A percentile compares a stretch with the other conserved stretches of the same genome.
These are phyloP conservation scores for Drosophila ercepeae DNA, from an alignment of 1,140 invertebrate genomes.

Conservation along the genomic window DNA sequence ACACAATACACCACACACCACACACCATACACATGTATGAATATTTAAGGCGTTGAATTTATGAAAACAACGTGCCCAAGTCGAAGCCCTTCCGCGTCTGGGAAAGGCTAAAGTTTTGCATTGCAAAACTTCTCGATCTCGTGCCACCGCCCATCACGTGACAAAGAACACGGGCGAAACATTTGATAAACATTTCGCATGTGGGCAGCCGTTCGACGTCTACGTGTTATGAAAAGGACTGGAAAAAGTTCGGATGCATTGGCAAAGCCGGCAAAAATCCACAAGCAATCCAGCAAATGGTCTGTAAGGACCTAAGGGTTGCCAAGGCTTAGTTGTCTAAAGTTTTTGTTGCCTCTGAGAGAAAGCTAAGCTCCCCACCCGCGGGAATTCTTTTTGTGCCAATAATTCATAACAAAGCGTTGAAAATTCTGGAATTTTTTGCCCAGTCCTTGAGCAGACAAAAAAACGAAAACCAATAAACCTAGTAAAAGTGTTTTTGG, in stretches of 20 bases:
- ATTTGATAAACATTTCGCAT: constrained; percentile 80
- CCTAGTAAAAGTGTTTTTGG: constrained; percentile 22
- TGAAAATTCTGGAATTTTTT: constrained; percentile 24
- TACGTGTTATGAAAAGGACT: constrained; percentile 64
- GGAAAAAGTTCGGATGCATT: not conserved
- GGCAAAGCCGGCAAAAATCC: constrained; percentile 26
- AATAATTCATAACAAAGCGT: constrained; percentile 75
- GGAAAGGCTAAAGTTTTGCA: constrained; percentile 61
- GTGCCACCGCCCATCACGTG: constrained; percentile 50
- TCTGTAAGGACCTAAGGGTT: constrained; percentile 49
- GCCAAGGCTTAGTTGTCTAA: constrained; percentile 37
- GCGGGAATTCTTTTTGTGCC: constrained; percentile 28
- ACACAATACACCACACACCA: not conserved
- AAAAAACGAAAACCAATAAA: constrained; percentile 63
- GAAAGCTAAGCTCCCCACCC: constrained; percentile 18
- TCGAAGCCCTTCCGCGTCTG: constrained; percentile 19
- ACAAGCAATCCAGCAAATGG: constrained; percentile 64
- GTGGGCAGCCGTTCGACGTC: constrained; percentile 40
- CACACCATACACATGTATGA: constrained; percentile 49
- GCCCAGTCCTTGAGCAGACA: constrained; percentile 20
- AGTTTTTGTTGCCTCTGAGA: constrained; percentile 24
- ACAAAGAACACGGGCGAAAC: constrained; percentile 73
- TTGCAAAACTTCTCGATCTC: constrained; percentile 58
- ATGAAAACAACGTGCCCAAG: constrained; percentile 78
- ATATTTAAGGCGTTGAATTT: constrained; percentile 79